Evolutionary conservation across 2,888 invertebrate genomes (phyloP), one percentile per base, ranked within the genome.

Genomic region (Gortyna flavago): DNA sequence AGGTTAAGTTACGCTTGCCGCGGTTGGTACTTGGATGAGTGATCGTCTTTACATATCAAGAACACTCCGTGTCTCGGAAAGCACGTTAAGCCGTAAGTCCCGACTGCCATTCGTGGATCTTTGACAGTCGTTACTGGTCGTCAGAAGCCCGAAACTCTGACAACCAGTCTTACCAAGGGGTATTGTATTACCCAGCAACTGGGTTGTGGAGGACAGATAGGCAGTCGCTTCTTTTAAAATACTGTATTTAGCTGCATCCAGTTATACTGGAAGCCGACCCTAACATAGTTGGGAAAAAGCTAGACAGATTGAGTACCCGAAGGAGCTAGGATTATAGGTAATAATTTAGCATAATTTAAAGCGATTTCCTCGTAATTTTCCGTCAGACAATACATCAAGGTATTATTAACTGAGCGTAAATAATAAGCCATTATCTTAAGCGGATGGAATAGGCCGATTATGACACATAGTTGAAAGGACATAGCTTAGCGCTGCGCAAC

Each of bases 381-480:
- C 62, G 59, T 32, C 51, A 21, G 44, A 44, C 87, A 70, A 85
- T 72, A 51, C 51, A 75, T 77, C 72, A 71, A 54, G 48, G 59
- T 73, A 78, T 83, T 72, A 87, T 80, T 51, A 83, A 65, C 72
- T 78, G 61, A 80, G 44, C 79, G 77, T 75, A 79, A 89, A 78
- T 81, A 77, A 81, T 75, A 75, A 64, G 72, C 66, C 80, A 85
- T 81, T 88, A 89, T 87, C 84, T 80, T 64, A 83, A 79, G 73
- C 75, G 75, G 84, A 80, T 82, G 81, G 76, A 87, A 87, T 86
- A 85, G 74, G 74, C 59, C 73, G 69, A 75, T 85, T 83, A 85
- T 86, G 80, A 85, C 86, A 86, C 87, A 86, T 62, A 84, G 77
- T 83, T 88, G 87, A 90, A 93, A 92, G 91, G 92, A 91, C 91